Evolutionary conservation across 2,113 vertebrate species (phyloP).

Genomic region (Eclectus roratus): DNA sequence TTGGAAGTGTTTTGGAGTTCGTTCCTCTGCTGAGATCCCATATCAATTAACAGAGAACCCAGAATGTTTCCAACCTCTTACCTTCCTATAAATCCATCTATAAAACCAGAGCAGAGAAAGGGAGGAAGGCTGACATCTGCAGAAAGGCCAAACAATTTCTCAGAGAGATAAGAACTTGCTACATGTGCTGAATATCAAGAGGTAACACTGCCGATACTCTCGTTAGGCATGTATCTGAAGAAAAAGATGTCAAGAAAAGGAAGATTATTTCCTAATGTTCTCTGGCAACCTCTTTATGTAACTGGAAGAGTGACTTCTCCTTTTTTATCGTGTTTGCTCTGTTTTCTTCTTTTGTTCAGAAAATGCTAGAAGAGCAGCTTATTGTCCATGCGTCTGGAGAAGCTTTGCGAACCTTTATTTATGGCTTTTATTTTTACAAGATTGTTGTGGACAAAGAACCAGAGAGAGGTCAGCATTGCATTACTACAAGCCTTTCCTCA

Average conservation of each 20-base stretch:
- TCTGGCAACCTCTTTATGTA: not conserved
- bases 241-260: not conserved
- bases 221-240: not conserved
- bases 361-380: conserved; percentile 96
- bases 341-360: conserved; percentile 76
- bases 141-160: not conserved
- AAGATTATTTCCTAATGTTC: not conserved
- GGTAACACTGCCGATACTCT: not conserved
- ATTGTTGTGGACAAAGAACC: conserved; percentile 87
- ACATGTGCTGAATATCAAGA: not conserved
- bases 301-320: not conserved
- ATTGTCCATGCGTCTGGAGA: conserved; percentile 93
- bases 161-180: not conserved
- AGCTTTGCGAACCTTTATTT: conserved; percentile 91
- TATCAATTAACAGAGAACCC: not conserved
- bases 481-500: not conserved
- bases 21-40: conserved; percentile 12
- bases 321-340: not conserved
- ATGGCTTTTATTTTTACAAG: conserved; percentile 97
- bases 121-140: not conserved
- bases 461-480: conserved; percentile 77
- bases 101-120: not conserved
- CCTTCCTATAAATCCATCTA: not conserved
- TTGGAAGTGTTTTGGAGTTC: not conserved
- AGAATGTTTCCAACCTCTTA: not conserved